These are phyloP conservation scores for Plagodis pulveraria DNA, from an alignment of 2,888 invertebrate genomes.

Conservation along the genomic window DNA sequence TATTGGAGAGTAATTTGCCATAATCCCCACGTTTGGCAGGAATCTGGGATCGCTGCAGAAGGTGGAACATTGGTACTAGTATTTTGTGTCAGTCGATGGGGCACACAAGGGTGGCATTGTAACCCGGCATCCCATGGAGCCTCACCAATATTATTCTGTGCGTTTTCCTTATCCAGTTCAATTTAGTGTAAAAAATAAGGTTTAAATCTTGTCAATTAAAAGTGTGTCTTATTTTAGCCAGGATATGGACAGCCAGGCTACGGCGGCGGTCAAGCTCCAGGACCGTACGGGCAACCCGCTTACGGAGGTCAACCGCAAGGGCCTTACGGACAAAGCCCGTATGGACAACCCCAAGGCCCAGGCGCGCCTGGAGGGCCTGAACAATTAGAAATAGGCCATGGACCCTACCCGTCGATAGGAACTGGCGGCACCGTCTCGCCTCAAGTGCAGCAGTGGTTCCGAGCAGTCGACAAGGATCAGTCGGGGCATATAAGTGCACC, in stretches of 20 bases:
- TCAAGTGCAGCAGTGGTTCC: slow-evolving; percentile 93
- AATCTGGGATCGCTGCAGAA: no score
- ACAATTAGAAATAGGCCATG: slow-evolving; percentile 75
- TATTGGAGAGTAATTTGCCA: no score
- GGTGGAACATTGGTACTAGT: no score
- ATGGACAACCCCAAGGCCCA: slow-evolving; percentile 53
- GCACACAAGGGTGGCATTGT: no score
- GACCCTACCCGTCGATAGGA: slow-evolving; percentile 78
- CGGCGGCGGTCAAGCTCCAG: slow-evolving; percentile 11
- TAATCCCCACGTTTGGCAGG: no score
- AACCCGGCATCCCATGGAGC: no score
- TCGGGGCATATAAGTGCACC: slow-evolving; percentile 92
- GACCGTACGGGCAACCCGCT: slow-evolving; percentile 29
- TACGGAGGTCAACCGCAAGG: slow-evolving; percentile 26
- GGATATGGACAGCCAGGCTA: slow-evolving; percentile 36
- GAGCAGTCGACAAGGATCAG: slow-evolving; percentile 91
- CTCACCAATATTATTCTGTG: no score
- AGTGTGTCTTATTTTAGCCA: slow-evolving; percentile 21
- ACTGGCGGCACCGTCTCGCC: slow-evolving; percentile 85
- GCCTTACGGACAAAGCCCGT: slow-evolving; percentile 26
- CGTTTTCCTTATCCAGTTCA: no score
- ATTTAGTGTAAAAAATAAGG: no score
- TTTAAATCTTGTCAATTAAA: no score
- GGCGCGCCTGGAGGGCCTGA: slow-evolving; percentile 23
- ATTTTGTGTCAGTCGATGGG: no score